Evolutionary conservation across 53 echinoderm and acorn worm genomes (phyloP), one percentile per base, ranked within the genome.

Genomic region (Paelopatides confundens): DNA sequence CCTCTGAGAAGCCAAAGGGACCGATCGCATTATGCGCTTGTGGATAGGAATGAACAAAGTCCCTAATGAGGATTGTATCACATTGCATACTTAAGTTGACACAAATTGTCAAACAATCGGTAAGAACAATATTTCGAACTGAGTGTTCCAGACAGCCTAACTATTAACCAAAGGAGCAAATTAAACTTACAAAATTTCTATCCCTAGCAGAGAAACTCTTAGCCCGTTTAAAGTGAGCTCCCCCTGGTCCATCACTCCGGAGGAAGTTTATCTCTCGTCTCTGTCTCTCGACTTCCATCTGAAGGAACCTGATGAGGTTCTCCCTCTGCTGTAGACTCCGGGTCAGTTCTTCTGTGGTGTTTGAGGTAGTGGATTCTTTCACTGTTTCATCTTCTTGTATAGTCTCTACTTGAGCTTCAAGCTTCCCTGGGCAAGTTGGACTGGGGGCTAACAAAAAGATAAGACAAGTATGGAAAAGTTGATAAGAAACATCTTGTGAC

Each of bases 121-220:
- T n/a, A n/a, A n/a, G n/a, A n/a, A n/a, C n/a, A n/a, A n/a, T n/a
- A n/a, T n/a, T n/a, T n/a, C n/a, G n/a, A n/a, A n/a, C n/a, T n/a
- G n/a, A n/a, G n/a, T n/a, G n/a, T n/a, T n/a, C n/a, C n/a, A n/a
- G n/a, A n/a, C n/a, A n/a, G n/a, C n/a, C n/a, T n/a, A n/a, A n/a
- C n/a, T n/a, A n/a, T n/a, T n/a, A n/a, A n/a, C n/a, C n/a, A n/a
- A 40, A 40, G 10, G 40, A 10, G 10, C 40, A 10, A 10, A 43
- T 12, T 43, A 43, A 28, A 93, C 96, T 91, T 89, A 96, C 96
- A 93, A 93, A 94, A 76, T 88, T 92, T 77, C 95, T 93, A 35
- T 99, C 99, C 46, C 95, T 94, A 5, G 93, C 94, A 18, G 95
- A 94, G 87, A 99, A 99, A 88, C 99, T 99, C 90, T 99, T 99